Evolutionary conservation across 2,113 vertebrate species (phyloP), one percentile per base, ranked within the genome.

Genomic region (Phasianus colchicus): DNA sequence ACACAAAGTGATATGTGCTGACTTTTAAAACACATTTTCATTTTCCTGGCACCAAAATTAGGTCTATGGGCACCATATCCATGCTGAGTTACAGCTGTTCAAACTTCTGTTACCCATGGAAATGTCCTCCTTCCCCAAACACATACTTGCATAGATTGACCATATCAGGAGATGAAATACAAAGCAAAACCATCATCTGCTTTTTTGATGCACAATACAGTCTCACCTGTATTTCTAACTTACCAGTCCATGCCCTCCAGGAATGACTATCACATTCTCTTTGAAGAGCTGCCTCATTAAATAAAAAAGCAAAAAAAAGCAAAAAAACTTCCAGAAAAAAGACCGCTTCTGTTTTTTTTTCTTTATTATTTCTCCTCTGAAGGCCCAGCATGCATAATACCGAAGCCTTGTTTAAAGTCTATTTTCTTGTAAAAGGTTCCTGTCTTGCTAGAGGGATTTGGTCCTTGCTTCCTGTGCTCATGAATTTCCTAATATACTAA

Each of bases 41-140:
- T 95, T 91, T 93, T 83, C 36, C 69, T 95, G 87, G 89, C 91
- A 95, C 36, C 65, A 94, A 81, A 90, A 64, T 22, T n/a, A 91
- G 64, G 76, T 86, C 91, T 91, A 11, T 72, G 93, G 76, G 89
- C 75, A 95, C 45, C 36, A 69, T 40, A 92, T 54, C 79, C 95
- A 96, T 90, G 95, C 94, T 95, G 94, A 91, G 93, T 69, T 84
- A 96, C 95, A 96, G 85, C 95, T 97, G 95, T 83, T 96, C 69
- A 57, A 50, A 88, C 93, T 94, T 95, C 93, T 95, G 93, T 90
- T 55, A 30, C 80, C 69, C 73, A 78, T 0, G 1, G 69, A 91
- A 83, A 86, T 54, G 57, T 61, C 89, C 76, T 88, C 79, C 43
- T 86, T 24, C 54, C 52, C 57, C 64, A 88, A 83, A 88, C 42